Evolutionary conservation across 1,140 invertebrate genomes (phyloP).

Genomic region (Sycobia sp.): DNA sequence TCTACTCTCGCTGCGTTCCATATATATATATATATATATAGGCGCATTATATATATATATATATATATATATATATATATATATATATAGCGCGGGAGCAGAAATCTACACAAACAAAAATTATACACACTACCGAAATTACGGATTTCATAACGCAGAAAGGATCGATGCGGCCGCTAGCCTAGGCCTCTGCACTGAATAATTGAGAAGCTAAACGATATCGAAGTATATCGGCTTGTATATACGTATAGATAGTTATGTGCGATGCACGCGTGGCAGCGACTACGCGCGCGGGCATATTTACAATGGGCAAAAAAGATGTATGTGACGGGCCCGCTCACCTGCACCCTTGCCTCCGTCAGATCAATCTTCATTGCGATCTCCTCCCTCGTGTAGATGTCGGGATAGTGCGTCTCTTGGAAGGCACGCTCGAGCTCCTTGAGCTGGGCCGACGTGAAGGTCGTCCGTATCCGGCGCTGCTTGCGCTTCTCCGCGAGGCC

Average conservation of each 20-base stretch:
- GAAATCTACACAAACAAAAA: too few relatives aligned
- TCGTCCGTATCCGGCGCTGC: slow-evolving; percentile 92
- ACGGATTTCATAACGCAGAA: slow-evolving; percentile 12
- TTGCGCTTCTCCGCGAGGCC: slow-evolving; percentile 89
- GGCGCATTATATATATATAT: too few relatives aligned
- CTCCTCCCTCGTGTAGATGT: slow-evolving; percentile 98
- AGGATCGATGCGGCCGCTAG: neutral
- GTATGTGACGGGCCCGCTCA: slow-evolving; percentile 66
- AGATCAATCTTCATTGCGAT: slow-evolving; percentile 98
- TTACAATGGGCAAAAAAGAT: neutral
- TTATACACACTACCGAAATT: too few relatives aligned
- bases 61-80: too few relatives aligned
- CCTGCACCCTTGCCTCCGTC: slow-evolving; percentile 97
- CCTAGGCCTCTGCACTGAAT: neutral
- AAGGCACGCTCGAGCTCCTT: slow-evolving; percentile 97
- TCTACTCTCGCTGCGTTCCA: too few relatives aligned
- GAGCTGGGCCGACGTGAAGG: slow-evolving; percentile 94
- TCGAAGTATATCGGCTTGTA: slow-evolving; percentile 9
- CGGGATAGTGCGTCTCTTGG: slow-evolving; percentile 97
- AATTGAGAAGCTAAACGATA: slow-evolving; percentile 18
- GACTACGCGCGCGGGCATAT: neutral
- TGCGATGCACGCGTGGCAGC: too few relatives aligned
- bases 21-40: too few relatives aligned
- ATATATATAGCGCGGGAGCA: neutral
- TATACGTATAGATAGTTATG: too few relatives aligned